Conservation (phyloP, 2,113 vertebrate species). For the Trogon melanurus region DNA sequence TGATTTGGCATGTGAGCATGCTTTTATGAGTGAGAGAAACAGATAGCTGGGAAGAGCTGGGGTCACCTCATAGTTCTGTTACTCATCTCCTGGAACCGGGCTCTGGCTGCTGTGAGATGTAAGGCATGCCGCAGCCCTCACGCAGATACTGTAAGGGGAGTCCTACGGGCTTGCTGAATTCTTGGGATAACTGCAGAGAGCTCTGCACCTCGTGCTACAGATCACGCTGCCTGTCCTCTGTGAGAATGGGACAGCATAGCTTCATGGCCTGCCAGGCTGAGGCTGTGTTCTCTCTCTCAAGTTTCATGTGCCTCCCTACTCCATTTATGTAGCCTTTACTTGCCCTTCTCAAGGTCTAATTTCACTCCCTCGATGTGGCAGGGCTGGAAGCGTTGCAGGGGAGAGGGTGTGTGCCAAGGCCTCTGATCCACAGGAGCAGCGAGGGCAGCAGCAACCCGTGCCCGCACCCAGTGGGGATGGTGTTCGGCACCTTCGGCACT, state of each 20-base stretch:
- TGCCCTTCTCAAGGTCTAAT: constrained; percentile 43
- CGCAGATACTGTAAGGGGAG: constrained; percentile 22
- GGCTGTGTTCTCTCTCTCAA: background rate
- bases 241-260: background rate
- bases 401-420: background rate
- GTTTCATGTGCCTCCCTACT: background rate
- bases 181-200: background rate
- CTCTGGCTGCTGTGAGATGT: background rate
- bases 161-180: background rate
- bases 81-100: background rate
- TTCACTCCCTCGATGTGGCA: fast-evolving
- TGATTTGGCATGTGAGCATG: background rate
- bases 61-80: constrained; percentile 1
- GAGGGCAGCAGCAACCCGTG: background rate
- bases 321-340: constrained; percentile 8
- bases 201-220: constrained; percentile 45
- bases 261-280: background rate
- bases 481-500: fast-evolving
- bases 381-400: background rate
- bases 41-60: constrained; percentile 4
- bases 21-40: background rate
- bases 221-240: constrained; percentile 3
- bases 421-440: background rate
- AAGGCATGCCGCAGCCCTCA: background rate
- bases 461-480: background rate